Conservation (phyloP, 1,140 invertebrate genomes). For the Rhizoglyphus robini region DNA sequence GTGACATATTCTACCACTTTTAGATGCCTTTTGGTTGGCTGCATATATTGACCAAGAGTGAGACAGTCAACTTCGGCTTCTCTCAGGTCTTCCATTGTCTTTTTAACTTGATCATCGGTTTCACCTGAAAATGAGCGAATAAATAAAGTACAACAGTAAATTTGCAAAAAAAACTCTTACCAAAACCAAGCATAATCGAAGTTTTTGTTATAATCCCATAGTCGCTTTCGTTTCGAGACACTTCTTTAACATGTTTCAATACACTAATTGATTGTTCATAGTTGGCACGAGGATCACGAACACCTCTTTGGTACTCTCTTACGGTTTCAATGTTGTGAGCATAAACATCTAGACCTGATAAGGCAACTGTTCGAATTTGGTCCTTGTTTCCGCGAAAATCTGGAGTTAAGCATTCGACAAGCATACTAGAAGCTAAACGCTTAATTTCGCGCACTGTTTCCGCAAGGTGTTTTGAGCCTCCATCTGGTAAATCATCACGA, state of each 20-base stretch:
- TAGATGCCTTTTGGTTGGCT: slow-evolving; percentile 89
- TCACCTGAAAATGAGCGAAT: slow-evolving; percentile 51
- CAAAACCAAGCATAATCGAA: slow-evolving; percentile 94
- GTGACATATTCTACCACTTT: slow-evolving; percentile 93
- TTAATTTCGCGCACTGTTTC: slow-evolving; percentile 60
- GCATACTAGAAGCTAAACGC: slow-evolving; percentile 55
- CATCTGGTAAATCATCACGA: slow-evolving; percentile 85
- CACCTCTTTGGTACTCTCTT: slow-evolving; percentile 47
- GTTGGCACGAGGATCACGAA: slow-evolving; percentile 71
- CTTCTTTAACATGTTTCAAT: slow-evolving; percentile 60
- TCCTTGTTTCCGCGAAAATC: slow-evolving; percentile 78
- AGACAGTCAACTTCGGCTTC: slow-evolving; percentile 75
- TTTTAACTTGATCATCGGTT: slow-evolving; percentile 71
- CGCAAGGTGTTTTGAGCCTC: slow-evolving; percentile 79
- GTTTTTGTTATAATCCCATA: slow-evolving; percentile 69
- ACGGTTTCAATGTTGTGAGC: slow-evolving; percentile 94
- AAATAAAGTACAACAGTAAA: background rate
- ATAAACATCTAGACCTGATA: slow-evolving; percentile 78
- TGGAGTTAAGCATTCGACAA: slow-evolving; percentile 93
- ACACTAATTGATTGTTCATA: slow-evolving; percentile 71
- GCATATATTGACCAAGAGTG: slow-evolving; percentile 98
- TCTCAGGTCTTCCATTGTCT: slow-evolving; percentile 70
- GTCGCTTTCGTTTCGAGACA: slow-evolving; percentile 24
- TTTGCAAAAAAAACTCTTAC: too few species aligned
- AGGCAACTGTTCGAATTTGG: slow-evolving; percentile 58